Percentiles rank a stretch among this genome's conserved stretches.
Evolutionary conservation across 1,140 invertebrate species (phyloP).

Genomic region (Prorops nasuta): DNA sequence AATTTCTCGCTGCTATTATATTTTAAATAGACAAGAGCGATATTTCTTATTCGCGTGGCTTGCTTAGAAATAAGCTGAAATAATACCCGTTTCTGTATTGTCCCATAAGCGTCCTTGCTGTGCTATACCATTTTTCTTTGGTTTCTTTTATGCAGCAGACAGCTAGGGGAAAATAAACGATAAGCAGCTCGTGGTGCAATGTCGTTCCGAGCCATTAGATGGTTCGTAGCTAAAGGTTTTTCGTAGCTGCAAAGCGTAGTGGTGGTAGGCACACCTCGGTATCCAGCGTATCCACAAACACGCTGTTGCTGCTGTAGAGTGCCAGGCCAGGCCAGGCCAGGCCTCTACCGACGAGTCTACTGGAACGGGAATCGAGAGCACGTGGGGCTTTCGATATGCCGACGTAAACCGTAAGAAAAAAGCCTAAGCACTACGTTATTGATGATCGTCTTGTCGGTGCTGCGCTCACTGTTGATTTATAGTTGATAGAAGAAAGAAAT

Average conservation of each 20-base stretch:
- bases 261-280: neutral
- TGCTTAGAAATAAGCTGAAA: no score
- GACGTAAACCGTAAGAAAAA: slow-evolving; percentile 15
- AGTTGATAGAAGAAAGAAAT: slow-evolving; percentile 20
- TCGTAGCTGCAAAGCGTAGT: neutral
- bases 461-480: slow-evolving; percentile 25
- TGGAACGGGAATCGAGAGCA: neutral
- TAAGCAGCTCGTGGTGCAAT: slow-evolving; percentile 18
- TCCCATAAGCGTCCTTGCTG: no score
- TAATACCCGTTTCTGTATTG: slow-evolving; percentile 2
- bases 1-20: no score
- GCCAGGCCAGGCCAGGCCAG: no score
- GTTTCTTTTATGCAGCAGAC: neutral
- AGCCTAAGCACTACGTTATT: slow-evolving; percentile 30
- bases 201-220: slow-evolving; percentile 31
- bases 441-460: slow-evolving; percentile 26
- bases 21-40: no score
- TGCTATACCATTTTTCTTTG: neutral
- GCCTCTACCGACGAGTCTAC: no score
- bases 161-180: slow-evolving; percentile 27
- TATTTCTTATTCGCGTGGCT: no score
- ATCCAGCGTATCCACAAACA: neutral
- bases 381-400: slow-evolving; percentile 15
- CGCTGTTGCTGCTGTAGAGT: no score
- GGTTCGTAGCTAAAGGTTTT: neutral